These are phyloP conservation scores for Flabesymbios commensalis DNA, from an alignment of 2,888 invertebrate genomes.

Conservation along the genomic window DNA sequence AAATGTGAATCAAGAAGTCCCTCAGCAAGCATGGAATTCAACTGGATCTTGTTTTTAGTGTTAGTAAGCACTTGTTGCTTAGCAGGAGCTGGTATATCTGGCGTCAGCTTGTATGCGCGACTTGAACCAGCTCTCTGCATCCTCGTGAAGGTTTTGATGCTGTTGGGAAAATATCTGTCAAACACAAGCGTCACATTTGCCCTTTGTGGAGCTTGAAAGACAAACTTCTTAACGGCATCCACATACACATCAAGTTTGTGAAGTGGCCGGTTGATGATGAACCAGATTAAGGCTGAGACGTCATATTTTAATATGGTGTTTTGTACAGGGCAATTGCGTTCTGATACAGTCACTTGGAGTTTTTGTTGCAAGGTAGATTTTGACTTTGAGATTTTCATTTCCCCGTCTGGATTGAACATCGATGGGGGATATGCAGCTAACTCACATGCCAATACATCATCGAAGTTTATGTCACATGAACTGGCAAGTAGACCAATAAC, in stretches of 20 bases:
- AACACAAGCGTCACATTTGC: conserved; percentile 9
- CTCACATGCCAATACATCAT: conserved; percentile 17
- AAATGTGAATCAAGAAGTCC: conserved; percentile 1
- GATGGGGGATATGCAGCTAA: conserved; percentile 22
- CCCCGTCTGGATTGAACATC: conserved; percentile 19
- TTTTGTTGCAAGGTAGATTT: conserved; percentile 10
- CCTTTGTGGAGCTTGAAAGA: conserved; percentile 8
- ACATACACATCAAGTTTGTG: conserved; percentile 9
- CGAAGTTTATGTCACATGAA: conserved; percentile 7
- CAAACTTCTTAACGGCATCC: conserved; percentile 6
- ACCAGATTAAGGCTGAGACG: conserved; percentile 11
- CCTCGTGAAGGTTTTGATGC: neutral
- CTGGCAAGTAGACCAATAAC: conserved; percentile 16
- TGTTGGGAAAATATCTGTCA: conserved; percentile 9
- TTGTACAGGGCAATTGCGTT: conserved; percentile 4
- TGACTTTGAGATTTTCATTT: conserved; percentile 6
- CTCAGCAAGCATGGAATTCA: conserved; percentile 8
- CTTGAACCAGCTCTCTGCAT: conserved; percentile 10
- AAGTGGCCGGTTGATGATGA: conserved; percentile 2
- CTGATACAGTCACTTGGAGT: conserved; percentile 12
- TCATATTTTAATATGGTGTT: conserved; percentile 10
- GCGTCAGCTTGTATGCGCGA: conserved; percentile 3
- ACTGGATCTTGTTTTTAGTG: conserved; percentile 13
- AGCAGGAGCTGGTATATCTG: conserved; percentile 8
- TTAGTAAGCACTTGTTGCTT: conserved; percentile 4